Evolutionary conservation across 2,797 vertebrate genomes (phyloP), one percentile per base, ranked within the genome.

Genomic region (Eremophila alpestris): DNA sequence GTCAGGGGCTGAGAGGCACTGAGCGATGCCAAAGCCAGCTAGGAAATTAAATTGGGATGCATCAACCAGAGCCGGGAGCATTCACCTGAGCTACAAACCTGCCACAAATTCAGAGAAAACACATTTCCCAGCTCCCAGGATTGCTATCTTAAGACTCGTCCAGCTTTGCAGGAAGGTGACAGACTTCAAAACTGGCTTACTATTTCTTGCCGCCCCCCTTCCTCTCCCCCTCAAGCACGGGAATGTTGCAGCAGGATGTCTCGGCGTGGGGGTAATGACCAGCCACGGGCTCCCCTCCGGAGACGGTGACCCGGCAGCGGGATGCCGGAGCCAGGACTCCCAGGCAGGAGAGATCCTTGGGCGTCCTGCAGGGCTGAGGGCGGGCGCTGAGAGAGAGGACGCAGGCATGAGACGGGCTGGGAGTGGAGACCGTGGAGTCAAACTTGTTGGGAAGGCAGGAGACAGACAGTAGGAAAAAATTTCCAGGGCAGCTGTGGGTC

Each of bases 401-500:
- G 27, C 27, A 36, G 77, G 34, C 17, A 5, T 46, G 20, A 74
- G 48, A 26, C 0, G 2, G 20, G 54, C 62, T 17, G 67, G 65
- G 43, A 79, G 34, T 7, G 41, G 11, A 79, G 51, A 76, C 83
- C 64, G 49, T 46, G 43, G 40, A 85, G 80, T 71, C 92, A 86
- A 78, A 92, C 43, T 62, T 22, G 76, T 65, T 48, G 45, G 69
- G 64, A 89, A 96, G 87, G 73, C 83, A 68, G 95, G 86, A 97
- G 91, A 79, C 82, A 96, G 94, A 93, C n/a, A 65, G 89, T n/a
- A 76, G 85, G 83, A 94, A 91, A n/a, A 48, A 74, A 67, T 41
- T 64, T 51, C 68, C 32, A 56, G 67, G 75, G 48, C 45, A 19
- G 75, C 62, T 59, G 55, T 54, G 43, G 69, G 45, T 64, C 40